Evolutionary conservation across 2,888 invertebrate genomes (phyloP), one percentile per base, ranked within the genome.

Genomic region (Panorpa germanica): DNA sequence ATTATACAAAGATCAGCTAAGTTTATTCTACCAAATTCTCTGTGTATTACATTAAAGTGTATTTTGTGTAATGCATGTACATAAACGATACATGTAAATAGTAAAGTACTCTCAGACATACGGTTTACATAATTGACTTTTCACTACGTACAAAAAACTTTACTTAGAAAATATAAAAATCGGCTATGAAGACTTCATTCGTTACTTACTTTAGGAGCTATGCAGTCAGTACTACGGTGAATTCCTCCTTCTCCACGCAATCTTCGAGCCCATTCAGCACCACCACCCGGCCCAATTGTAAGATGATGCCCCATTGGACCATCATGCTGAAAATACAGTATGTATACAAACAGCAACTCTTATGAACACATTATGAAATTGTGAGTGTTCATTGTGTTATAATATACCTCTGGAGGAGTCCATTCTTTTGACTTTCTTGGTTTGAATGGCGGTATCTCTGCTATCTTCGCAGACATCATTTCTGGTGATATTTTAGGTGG

Each of bases 201-300:
- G 28, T 25, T 10, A 15, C 35, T 35, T 37, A 52, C 65, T 44
- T 64, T 66, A n/a, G 64, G 65, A 10, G 71, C 70, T 42, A 81
- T 74, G 52, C 82, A 82, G 50, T 82, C 82, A 37, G 76, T 77
- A 32, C 82, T 82, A 39, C 74, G 60, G 49, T 75, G 76, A 28
- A 76, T 52, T 18, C 70, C 65, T 39, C 68, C 58, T 54, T 52
- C 52, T 38, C 55, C 52, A 43, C 66, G 68, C 34, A 73, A 53
- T 42, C 63, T 61, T 35, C 66, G 59, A 34, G 68, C 66, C 73
- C 71, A 73, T 46, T 74, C 73, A 16, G 69, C 63, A 18, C 68
- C 70, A 1, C 65, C 66, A 35, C 63, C 60, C 3, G 67, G 65
- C 7, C 67, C 67, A 29, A 68, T 66, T 2, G 68, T 68, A 28